phyloP scores from a whole-genome alignment of 2,888 invertebrate species.

The Hofmannophila pseudospretella region DNA sequence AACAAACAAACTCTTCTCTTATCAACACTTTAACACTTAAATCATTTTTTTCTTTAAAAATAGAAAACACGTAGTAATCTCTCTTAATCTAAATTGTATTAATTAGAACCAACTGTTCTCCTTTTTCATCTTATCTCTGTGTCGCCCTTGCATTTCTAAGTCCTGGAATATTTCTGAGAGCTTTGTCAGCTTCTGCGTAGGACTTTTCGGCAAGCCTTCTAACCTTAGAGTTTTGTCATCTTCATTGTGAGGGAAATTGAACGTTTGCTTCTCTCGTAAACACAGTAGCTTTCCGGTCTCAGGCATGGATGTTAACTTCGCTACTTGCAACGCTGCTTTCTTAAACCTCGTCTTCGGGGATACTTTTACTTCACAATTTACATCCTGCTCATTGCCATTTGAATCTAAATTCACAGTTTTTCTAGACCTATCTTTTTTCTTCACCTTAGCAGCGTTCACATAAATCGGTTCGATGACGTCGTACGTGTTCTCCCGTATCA shows the following conservation, averaged over 20 bases:
- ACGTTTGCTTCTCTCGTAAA: constrained; percentile 55
- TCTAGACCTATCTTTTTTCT: constrained; percentile 29
- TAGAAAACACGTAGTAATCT: constrained; percentile 31
- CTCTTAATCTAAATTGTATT: constrained; percentile 30
- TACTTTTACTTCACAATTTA: constrained; percentile 24
- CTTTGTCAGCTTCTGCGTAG: constrained; percentile 52
- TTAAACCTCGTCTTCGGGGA: constrained; percentile 66
- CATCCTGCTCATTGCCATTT: constrained; percentile 13
- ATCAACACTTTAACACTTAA: constrained; percentile 44
- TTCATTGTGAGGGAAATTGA: constrained; percentile 29
- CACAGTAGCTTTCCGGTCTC: constrained; percentile 65
- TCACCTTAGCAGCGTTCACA: constrained; percentile 39
- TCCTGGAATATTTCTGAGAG: constrained; percentile 66
- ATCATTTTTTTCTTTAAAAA: constrained; percentile 23
- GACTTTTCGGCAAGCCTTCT: constrained; percentile 48
- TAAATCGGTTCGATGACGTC: constrained; percentile 65
- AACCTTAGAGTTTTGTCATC: constrained; percentile 38
- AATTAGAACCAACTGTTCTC: constrained; percentile 69
- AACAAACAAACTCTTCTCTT: constrained; percentile 46
- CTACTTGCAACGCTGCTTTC: constrained; percentile 61
- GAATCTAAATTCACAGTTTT: constrained; percentile 12
- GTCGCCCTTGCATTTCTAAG: constrained; percentile 57
- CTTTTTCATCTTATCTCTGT: constrained; percentile 61
- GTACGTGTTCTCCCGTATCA: constrained; percentile 66
- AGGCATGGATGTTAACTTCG: constrained; percentile 53